phyloP scores from a whole-genome alignment of 2,888 invertebrate species.

The Brachyptera putata region DNA sequence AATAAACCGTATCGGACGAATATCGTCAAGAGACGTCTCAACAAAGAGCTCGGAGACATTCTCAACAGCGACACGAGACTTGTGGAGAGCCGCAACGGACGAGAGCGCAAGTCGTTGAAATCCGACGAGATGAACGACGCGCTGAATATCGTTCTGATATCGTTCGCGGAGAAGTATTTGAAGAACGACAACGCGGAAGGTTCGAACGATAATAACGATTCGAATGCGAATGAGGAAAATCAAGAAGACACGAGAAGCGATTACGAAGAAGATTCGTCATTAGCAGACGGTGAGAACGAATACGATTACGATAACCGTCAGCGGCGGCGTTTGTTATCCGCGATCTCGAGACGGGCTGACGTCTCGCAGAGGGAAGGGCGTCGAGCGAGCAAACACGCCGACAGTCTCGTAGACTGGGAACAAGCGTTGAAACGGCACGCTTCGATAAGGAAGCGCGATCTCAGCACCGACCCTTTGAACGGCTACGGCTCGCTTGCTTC shows the following conservation, averaged over 20 bases:
- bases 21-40: no score
- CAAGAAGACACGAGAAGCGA: background rate
- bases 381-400: no score
- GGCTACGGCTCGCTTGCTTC: background rate
- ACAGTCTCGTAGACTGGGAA: slow-evolving; percentile 1
- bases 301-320: background rate
- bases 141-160: background rate
- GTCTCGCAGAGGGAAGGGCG: background rate
- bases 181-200: background rate
- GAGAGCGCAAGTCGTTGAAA: no score
- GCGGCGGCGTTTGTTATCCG: no score
- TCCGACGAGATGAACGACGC: no score
- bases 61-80: no score
- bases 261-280: background rate
- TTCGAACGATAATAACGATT: background rate
- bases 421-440: background rate
- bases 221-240: background rate
- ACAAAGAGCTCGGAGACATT: no score
- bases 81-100: no score
- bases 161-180: background rate
- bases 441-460: background rate
- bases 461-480: slow-evolving; percentile 2
- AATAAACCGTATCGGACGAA: no score
- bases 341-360: background rate
- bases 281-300: background rate